Evolutionary conservation across 2,888 invertebrate species (phyloP).

Genomic region (Ecdyonurus torrentis): DNA sequence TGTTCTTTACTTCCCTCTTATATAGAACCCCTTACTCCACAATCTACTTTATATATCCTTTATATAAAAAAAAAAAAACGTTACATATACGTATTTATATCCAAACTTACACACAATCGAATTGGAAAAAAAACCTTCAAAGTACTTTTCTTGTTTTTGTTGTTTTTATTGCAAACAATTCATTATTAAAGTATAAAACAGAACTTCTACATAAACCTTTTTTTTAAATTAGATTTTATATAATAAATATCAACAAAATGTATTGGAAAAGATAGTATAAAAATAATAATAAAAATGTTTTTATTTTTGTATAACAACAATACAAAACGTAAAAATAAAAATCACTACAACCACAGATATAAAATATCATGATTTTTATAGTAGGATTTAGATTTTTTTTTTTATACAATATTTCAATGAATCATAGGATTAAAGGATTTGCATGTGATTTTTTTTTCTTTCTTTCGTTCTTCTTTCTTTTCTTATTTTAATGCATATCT

Average conservation of each 20-base stretch:
- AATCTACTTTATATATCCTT: too few relatives aligned
- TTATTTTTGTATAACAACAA: too few relatives aligned
- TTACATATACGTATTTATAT: too few relatives aligned
- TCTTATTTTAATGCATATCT: background rate
- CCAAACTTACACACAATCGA: too few relatives aligned
- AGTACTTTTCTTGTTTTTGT: background rate
- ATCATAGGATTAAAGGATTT: conserved; percentile 4
- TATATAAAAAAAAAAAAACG: too few relatives aligned
- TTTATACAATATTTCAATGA: conserved; percentile 1
- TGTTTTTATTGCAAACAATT: background rate
- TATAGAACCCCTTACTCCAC: too few relatives aligned
- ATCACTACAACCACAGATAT: background rate
- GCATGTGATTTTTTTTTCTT: background rate
- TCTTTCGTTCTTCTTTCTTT: too few relatives aligned
- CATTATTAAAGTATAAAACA: background rate
- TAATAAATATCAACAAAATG: background rate
- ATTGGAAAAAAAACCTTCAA: background rate
- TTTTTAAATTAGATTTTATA: background rate
- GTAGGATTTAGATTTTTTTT: background rate
- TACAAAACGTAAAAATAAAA: background rate
- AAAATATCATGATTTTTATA: background rate
- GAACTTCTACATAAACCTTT: too few relatives aligned
- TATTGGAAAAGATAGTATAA: too few relatives aligned
- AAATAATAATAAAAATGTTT: too few relatives aligned
- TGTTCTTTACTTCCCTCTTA: too few relatives aligned